Evolutionary conservation across 2,113 vertebrate species (phyloP), one percentile per base, ranked within the genome.

Genomic region (Oxygymnocypris stewartii): DNA sequence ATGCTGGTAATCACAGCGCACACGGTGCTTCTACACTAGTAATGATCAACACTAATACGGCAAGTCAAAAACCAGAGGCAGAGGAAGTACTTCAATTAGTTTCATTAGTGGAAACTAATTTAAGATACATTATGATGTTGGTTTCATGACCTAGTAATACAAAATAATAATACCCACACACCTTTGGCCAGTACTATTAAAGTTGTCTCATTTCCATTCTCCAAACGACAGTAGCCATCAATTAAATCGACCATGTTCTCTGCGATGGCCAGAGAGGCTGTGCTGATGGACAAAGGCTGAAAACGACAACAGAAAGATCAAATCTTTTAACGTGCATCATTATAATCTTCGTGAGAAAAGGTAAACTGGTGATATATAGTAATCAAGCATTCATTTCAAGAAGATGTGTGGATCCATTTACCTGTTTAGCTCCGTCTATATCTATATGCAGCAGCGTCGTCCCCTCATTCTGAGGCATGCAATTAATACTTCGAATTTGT

Each of bases 221-320:
- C 93, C 69, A 98, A 90, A 20, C 97, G 94, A 90, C 96, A 98
- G 92, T 97, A 97, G 10, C 97, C 98, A 0, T 99, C 98, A 1
- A 99, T 97, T 86, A 99, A 93, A 93, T 99, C 95, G 0, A 96
- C 97, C 98, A 99, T 98, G 94, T 98, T 99, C 92, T 99, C 97
- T 0, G 97, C 96, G 54, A 96, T 92, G 0, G 96, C 95, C 87
- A 97, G 90, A 9, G 96, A 97, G 0, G 92, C 87, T 0, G 95
- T 96, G 91, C 94, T 97, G 91, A 99, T 96, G 1, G 96, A 94
- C 90, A 98, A 89, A 0, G 96, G 95, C 97, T 96, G 79, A 31
- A 74, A 35, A 0, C 12, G 57, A 65, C 37, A 84, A 49, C n/a
- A 67, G 9, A 47, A 82, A 16, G 13, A 4, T 10, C 14, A 4